Evolutionary conservation across 2,113 vertebrate species (phyloP), one percentile per base, ranked within the genome.

Genomic region (Drymodes brunneopygia): DNA sequence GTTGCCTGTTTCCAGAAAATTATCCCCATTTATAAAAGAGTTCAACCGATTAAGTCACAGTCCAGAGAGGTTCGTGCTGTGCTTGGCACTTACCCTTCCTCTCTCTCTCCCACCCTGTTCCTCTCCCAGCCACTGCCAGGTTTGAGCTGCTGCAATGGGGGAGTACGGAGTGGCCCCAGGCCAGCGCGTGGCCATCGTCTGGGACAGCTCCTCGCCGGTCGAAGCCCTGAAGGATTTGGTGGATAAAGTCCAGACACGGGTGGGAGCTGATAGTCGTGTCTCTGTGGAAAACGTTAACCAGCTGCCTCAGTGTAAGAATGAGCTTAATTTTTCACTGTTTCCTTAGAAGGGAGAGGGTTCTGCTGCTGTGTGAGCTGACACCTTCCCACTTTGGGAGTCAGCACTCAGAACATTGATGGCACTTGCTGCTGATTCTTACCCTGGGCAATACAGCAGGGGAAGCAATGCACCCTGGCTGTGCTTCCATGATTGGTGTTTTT

Each of bases 211-310:
- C 2, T 98, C 98, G 0, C 88, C 97, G 0, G 95, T 91, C 1
- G 86, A 90, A 19, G 97, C 97, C 8, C 95, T 99, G 73, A 98
- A 98, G 94, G 92, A 92, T 21, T 86, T 98, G 73, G 99, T 98
- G 35, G 97, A 98, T 35, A 93, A 97, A 24, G 88, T 99, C 48
- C 97, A 97, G 22, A 58, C 47, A 0, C 9, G 93, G 14, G 98
- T 99, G 16, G 99, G 99, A 36, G 58, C 90, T 2, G 96, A 96
- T 21, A 98, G 96, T 51, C 96, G 48, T 2, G 97, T 99, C 25
- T 97, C 97, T 1, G 97, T 99, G 92, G 99, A 99, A 94, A 99
- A 99, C 23, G 54, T 98, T 80, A 97, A 98, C 58, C 98, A 98
- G 45, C 95, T 99, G 24, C 33, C 96, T 71, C 95, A 98, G 6